phyloP scores from a whole-genome alignment of 2,113 vertebrate species.

The Cromileptes altivelis region DNA sequence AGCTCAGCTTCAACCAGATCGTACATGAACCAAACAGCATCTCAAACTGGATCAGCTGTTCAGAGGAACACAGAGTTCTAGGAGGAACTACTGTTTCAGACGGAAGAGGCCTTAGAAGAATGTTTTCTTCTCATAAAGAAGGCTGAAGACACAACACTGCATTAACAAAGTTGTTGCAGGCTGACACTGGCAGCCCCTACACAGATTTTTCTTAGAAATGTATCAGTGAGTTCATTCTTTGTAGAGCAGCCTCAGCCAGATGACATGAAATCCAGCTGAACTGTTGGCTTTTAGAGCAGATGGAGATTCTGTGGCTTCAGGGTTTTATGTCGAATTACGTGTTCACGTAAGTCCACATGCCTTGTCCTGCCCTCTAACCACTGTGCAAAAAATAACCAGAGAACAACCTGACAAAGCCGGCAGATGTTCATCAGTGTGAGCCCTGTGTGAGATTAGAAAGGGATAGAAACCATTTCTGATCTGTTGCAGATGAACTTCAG shows the following conservation, averaged over 20 bases:
- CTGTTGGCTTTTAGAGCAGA: slow-evolving; percentile 7
- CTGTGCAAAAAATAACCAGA: slow-evolving; percentile 8
- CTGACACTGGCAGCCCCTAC: neutral
- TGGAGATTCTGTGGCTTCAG: slow-evolving; percentile 22
- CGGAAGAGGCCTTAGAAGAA: neutral
- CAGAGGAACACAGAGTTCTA: neutral
- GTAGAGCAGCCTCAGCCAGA: slow-evolving; percentile 3
- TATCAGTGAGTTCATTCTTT: neutral
- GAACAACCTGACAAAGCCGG: slow-evolving; percentile 16
- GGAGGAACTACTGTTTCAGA: neutral
- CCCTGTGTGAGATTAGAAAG: slow-evolving; percentile 24
- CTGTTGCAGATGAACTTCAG: neutral
- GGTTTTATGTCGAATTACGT: slow-evolving; percentile 32
- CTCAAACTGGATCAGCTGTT: neutral
- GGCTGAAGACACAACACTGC: neutral
- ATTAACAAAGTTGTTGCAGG: neutral
- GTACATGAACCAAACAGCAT: neutral
- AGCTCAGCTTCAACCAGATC: neutral
- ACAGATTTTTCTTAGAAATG: neutral
- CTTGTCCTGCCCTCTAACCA: slow-evolving; percentile 12
- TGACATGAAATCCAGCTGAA: neutral
- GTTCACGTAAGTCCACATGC: slow-evolving; percentile 14
- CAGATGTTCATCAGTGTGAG: slow-evolving; percentile 22
- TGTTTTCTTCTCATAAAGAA: neutral
- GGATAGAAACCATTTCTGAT: slow-evolving; percentile 11